Percentiles rank a stretch among this genome's conserved stretches.
These are phyloP conservation scores for Suricata suricatta DNA, from an alignment of 2,113 vertebrate genomes.

Conservation along the genomic window DNA sequence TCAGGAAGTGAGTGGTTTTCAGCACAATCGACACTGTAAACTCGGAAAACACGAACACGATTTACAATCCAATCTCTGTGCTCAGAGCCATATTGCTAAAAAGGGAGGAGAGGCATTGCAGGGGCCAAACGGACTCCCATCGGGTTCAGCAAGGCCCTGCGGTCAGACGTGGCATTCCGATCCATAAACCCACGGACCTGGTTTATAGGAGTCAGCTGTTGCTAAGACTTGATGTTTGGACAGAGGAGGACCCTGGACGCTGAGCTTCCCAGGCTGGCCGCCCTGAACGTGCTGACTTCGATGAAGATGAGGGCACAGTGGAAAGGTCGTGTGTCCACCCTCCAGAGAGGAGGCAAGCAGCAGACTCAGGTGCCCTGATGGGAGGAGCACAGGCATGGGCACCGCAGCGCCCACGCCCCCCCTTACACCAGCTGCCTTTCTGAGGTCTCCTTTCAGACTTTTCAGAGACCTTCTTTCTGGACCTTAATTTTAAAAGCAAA, in stretches of 20 bases:
- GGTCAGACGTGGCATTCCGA: neutral
- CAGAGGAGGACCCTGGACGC: neutral
- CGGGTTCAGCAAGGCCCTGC: neutral
- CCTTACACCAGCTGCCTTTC: neutral
- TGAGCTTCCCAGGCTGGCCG: neutral
- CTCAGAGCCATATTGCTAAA: slow-evolving; percentile 56
- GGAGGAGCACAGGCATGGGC: neutral
- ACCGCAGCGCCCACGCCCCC: neutral
- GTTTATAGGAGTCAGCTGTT: neutral
- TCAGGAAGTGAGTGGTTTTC: slow-evolving; percentile 16
- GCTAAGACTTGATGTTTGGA: neutral
- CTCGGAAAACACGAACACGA: neutral
- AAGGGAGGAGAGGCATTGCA: slow-evolving; percentile 39
- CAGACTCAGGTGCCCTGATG: neutral
- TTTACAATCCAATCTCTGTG: neutral
- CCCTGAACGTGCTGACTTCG: neutral
- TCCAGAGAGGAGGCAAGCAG: neutral
- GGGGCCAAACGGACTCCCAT: neutral
- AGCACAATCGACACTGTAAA: neutral
- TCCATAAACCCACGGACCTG: neutral
- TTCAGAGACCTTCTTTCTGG: neutral
- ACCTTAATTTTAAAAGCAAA: neutral
- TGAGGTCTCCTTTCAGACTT: neutral
- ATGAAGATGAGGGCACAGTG: neutral
- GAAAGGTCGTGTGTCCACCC: neutral